Evolutionary conservation across 92 coral and sea anemone species (phyloP).

Genomic region (Umimayanthus kanabou): DNA sequence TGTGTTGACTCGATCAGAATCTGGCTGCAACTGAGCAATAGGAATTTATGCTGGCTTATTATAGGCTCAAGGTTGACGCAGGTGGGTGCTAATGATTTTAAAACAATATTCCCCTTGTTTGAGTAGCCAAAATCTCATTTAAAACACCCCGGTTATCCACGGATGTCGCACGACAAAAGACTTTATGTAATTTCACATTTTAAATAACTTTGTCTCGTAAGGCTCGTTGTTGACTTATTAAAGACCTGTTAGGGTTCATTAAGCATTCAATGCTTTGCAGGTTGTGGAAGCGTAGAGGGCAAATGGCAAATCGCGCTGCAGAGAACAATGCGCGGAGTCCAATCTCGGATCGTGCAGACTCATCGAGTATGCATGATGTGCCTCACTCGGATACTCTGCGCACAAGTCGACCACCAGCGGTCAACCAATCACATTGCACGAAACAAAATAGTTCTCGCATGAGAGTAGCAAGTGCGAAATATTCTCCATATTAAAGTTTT

Average conservation of each 20-base stretch:
- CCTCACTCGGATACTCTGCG: slow-evolving; percentile 24
- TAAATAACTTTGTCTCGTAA: slow-evolving; percentile 68
- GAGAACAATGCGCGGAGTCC: slow-evolving; percentile 69
- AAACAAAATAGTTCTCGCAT: slow-evolving; percentile 75
- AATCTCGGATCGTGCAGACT: slow-evolving; percentile 55
- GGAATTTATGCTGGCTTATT: slow-evolving; percentile 25
- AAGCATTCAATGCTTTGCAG: slow-evolving; percentile 79
- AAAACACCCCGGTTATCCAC: slow-evolving; percentile 66
- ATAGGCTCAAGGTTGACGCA: slow-evolving; percentile 26
- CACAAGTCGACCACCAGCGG: slow-evolving; percentile 53
- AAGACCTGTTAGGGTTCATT: slow-evolving; percentile 83
- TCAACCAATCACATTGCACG: slow-evolving; percentile 64
- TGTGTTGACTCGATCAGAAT: slow-evolving; percentile 26
- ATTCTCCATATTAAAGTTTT: slow-evolving; percentile 34
- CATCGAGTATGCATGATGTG: slow-evolving; percentile 93
- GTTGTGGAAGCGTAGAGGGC: slow-evolving; percentile 66
- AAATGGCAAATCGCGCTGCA: slow-evolving; percentile 68
- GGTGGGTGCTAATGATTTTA: slow-evolving; percentile 30
- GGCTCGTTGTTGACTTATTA: slow-evolving; percentile 85
- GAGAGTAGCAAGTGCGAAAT: slow-evolving; percentile 52
- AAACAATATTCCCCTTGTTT: slow-evolving; percentile 89
- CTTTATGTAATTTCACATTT: slow-evolving; percentile 66
- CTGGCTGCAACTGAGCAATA: slow-evolving; percentile 44
- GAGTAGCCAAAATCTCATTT: slow-evolving; percentile 54
- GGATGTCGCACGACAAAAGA: slow-evolving; percentile 76